Evolutionary conservation across 2,797 vertebrate species (phyloP).

Genomic region (Gorsachius magnificus): DNA sequence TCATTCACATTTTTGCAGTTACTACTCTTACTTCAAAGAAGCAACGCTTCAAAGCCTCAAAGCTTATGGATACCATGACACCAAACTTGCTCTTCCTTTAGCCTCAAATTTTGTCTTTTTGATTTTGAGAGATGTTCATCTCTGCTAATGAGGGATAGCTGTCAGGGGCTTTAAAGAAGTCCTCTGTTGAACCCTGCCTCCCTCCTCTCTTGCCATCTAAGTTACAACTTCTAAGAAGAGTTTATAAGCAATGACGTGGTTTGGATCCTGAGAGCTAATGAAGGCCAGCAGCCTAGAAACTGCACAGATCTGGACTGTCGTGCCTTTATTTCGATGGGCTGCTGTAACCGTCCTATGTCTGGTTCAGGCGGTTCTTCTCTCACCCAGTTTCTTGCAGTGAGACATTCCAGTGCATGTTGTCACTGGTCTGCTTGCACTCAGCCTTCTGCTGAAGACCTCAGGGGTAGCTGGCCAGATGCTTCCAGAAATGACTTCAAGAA

Average conservation of each 20-base stretch:
- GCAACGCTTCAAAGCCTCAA: conserved; percentile 43
- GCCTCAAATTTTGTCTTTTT: conserved; percentile 25
- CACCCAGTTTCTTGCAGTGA: background rate
- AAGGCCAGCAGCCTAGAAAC: background rate
- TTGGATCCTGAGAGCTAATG: background rate
- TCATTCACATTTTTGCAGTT: conserved; percentile 24
- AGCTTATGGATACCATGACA: background rate
- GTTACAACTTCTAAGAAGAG: background rate
- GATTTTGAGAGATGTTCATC: background rate
- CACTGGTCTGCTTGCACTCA: background rate
- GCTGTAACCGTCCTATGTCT: background rate
- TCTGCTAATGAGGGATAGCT: conserved; percentile 44
- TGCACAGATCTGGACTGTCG: background rate
- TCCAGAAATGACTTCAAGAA: background rate
- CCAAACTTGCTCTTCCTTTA: conserved; percentile 4
- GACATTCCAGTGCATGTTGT: background rate
- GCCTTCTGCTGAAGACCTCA: background rate
- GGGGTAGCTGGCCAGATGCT: background rate
- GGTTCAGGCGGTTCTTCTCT: background rate
- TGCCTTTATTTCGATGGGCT: background rate
- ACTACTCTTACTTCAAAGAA: conserved; percentile 25
- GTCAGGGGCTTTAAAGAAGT: conserved; percentile 4
- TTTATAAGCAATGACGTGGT: background rate
- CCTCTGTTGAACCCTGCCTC: background rate
- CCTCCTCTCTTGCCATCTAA: background rate